Evolutionary conservation across 2,888 invertebrate genomes (phyloP), one percentile per base, ranked within the genome.

Genomic region (Spodoptera picta): DNA sequence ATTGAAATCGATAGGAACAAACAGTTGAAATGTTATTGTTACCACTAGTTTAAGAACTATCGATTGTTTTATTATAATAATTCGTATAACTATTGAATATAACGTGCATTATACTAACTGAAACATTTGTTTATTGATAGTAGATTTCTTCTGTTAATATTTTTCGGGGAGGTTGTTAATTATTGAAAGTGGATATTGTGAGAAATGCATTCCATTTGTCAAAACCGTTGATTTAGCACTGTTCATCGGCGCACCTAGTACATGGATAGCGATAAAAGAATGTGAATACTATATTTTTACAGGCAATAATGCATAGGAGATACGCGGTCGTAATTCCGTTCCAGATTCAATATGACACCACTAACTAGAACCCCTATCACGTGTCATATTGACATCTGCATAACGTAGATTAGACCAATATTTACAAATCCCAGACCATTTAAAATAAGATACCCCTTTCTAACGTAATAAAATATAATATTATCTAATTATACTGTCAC

Each of bases 1-100:
- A 83, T 84, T 82, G 70, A 82, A 84, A 85, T 84, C 73, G 82
- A 85, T 88, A 83, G 77, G 76, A 85, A 82, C 79, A 84, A 85
- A 83, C 85, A 77, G 82, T 87, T 89, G 71, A 87, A 89, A 90
- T 91, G 89, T 92, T 92, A 90, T 93, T 92, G 94, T 94, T 94
- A 94, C 94, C 94, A 94, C 89, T 94, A 94, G 93, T 89, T 85
- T 93, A 91, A 92, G 93, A 85, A 83, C 87, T 88, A 86, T 90
- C 88, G 84, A 87, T 91, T 90, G 90, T 92, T 91, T 90, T 78
- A 64, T 78, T 73, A 50, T 87, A 82, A 53, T 87, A 82, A 88
- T 84, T 87, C 83, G 79, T 84, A 81, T 65, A 65, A 63, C 69
- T 79, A 77, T 79, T 78, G 77, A 80, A 77, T 81, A 72, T 76